Conservation (phyloP, 1,140 invertebrate species). For the Leptinotarsa texana region DNA sequence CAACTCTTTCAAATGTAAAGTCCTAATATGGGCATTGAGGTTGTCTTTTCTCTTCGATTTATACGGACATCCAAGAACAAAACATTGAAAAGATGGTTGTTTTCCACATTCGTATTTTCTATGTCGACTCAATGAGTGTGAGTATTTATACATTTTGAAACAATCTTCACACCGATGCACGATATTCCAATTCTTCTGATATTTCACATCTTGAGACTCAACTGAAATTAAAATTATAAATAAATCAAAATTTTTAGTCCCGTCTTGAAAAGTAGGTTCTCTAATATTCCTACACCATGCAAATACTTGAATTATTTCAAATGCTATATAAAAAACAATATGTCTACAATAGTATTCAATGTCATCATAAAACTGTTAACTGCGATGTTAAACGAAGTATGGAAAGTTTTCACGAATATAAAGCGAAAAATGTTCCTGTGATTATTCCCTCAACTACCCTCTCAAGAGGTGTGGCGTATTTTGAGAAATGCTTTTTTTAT, state of each 20-base stretch:
- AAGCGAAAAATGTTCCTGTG: too few species aligned
- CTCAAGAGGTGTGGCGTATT: too few species aligned
- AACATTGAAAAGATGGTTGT: constrained; percentile 57
- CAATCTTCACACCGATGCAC: constrained; percentile 23
- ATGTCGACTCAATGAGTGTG: constrained; percentile 52
- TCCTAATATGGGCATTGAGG: constrained; percentile 43
- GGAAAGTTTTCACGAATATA: too few species aligned
- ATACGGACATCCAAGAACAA: constrained; percentile 49
- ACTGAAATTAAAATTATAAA: constrained; percentile 5
- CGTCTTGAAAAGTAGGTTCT: neutral
- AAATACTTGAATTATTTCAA: neutral
- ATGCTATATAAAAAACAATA: too few species aligned
- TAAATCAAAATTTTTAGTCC: neutral
- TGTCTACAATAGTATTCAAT: too few species aligned
- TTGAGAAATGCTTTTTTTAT: too few species aligned
- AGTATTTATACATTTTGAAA: constrained; percentile 32
- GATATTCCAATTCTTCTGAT: neutral
- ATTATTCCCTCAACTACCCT: too few species aligned
- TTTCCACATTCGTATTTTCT: constrained; percentile 69
- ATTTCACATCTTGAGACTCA: constrained; percentile 9
- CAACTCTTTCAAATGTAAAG: constrained; percentile 37
- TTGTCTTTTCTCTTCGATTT: constrained; percentile 47
- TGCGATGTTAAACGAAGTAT: too few species aligned
- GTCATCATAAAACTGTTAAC: too few species aligned
- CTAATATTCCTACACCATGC: neutral